Evolutionary conservation across 2,797 vertebrate species (phyloP).

Genomic region (Darevskia mixta): DNA sequence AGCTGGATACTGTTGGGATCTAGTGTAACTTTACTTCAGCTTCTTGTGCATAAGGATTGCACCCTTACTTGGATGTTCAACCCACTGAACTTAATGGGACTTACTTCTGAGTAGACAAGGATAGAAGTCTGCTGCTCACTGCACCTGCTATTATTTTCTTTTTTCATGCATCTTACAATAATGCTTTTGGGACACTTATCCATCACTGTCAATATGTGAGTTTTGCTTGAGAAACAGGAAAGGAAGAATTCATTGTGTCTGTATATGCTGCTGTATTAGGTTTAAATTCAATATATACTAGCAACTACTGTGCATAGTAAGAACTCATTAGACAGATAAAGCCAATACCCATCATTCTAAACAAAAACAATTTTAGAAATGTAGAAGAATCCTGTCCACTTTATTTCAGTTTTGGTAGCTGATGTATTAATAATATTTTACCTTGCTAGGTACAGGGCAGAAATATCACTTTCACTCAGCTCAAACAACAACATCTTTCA

Average conservation of each 20-base stretch:
- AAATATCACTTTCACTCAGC: conserved; percentile 42
- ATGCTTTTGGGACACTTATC: not conserved
- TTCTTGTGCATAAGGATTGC: not conserved
- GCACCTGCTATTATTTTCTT: not conserved
- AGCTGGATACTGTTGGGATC: no score
- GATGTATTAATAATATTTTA: conserved; percentile 25
- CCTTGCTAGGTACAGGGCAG: conserved; percentile 11
- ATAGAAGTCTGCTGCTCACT: not conserved
- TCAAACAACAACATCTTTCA: conserved; percentile 5
- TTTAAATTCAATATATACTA: not conserved
- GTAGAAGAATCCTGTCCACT: conserved; percentile 18
- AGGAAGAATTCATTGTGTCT: not conserved
- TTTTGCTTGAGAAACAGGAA: not conserved
- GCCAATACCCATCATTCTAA: not conserved
- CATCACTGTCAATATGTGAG: not conserved
- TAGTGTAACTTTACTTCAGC: no score
- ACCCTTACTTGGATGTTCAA: no score
- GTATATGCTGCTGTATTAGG: not conserved
- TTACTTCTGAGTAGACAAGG: no score
- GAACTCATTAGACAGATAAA: not conserved
- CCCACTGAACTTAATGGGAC: not conserved
- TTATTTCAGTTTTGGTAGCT: conserved; percentile 31
- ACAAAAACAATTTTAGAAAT: conserved; percentile 29
- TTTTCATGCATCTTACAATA: not conserved
- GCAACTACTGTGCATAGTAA: not conserved